Conservation (phyloP, 2,113 vertebrate species). For the Oceanodroma tethys region DNA sequence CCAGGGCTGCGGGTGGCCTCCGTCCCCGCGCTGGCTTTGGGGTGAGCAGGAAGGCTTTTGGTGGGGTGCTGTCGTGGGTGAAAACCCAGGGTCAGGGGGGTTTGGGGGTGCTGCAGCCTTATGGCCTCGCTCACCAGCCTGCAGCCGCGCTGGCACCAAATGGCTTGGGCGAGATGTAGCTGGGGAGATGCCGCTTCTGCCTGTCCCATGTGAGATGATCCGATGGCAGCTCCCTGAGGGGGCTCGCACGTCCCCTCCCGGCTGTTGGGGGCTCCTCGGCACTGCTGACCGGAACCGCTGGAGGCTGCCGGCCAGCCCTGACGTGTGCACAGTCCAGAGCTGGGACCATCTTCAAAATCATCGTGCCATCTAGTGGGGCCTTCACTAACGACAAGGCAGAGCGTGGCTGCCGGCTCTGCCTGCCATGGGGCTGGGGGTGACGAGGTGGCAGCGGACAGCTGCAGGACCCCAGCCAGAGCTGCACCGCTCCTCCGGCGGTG, state of each 20-base stretch:
- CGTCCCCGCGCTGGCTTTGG: accelerated
- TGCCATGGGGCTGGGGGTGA: accelerated
- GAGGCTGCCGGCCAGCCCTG: neutral
- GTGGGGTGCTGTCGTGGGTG: neutral
- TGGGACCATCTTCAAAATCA: neutral
- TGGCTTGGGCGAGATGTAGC: no score
- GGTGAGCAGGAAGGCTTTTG: accelerated
- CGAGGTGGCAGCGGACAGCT: accelerated
- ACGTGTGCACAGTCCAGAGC: accelerated
- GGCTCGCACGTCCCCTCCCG: accelerated
- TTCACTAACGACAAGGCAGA: neutral
- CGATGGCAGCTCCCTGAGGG: neutral
- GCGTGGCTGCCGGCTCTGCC: neutral
- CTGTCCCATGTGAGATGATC: neutral
- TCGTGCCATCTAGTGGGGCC: conserved; percentile 47
- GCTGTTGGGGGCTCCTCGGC: neutral
- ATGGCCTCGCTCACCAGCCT: neutral
- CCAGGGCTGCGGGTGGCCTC: neutral
- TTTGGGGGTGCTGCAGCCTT: no score
- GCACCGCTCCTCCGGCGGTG: accelerated
- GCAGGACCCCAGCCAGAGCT: neutral
- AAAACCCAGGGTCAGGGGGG: accelerated
- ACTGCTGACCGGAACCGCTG: no score
- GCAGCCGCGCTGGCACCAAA: neutral
- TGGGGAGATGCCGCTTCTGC: accelerated